Conservation (phyloP, 1,140 invertebrate species). For the Metaphire vulgaris region DNA sequence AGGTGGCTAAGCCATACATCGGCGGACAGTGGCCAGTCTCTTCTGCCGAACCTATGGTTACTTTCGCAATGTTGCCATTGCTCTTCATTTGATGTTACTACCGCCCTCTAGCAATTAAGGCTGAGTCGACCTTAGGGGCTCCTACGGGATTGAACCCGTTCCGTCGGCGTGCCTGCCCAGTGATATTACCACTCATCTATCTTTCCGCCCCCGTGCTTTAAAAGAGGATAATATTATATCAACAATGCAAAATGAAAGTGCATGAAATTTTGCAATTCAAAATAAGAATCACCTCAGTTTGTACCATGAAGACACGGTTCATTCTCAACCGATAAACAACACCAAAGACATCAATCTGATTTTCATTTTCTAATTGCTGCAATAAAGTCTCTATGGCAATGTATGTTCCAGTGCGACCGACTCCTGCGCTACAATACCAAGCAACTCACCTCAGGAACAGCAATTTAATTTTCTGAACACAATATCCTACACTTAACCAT, state of each 20-base stretch:
- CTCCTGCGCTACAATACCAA: conserved; percentile 87
- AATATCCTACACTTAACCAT: background rate
- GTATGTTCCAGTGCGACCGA: conserved; percentile 93
- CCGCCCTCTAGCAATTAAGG: background rate
- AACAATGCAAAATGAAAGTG: background rate
- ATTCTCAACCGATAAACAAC: conserved; percentile 93
- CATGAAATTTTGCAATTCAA: no score
- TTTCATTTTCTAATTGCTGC: conserved; percentile 57
- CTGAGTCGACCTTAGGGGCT: background rate
- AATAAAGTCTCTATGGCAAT: conserved; percentile 89
- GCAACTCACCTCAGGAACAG: background rate
- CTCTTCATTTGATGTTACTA: no score
- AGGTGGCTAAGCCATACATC: no score
- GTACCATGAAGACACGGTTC: conserved; percentile 95
- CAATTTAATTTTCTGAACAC: background rate
- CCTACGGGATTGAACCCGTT: background rate
- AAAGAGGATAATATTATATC: background rate
- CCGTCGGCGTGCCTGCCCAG: background rate
- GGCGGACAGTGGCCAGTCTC: no score
- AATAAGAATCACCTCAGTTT: conserved; percentile 53
- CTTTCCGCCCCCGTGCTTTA: no score
- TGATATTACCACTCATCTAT: no score
- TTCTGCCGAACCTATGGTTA: no score
- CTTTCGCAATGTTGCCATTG: no score
- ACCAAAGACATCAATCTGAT: conserved; percentile 88